Base-by-base conservation (phyloP, 2,113 vertebrate species). In the Lepisosteus osseus region DNA sequence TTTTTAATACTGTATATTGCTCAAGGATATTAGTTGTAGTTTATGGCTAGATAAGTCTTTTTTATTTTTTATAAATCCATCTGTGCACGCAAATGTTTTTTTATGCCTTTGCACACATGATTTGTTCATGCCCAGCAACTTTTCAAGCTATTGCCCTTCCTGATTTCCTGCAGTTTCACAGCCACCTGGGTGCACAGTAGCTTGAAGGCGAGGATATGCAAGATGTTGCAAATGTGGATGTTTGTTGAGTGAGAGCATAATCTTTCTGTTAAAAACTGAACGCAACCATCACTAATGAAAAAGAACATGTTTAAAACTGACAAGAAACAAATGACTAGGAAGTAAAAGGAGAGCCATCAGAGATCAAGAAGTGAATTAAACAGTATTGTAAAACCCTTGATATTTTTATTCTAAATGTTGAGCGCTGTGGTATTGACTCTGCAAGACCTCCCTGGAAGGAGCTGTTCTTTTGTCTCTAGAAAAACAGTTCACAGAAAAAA, bases 181-280 rank as follows among this genome's bases (percentile, higher is more conserved):
- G 77, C 85, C 90, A 92, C 90, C 91, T 92, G 91, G 84, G 86
- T 87, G 80, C 88, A 70, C 0, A 45, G 75, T 85, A 83, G 88
- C 86, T 86, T 74, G 70, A 57, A 88, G 85, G 83, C 83, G 73
- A 79, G 77, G 77, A 84, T 81, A 79, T 84, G 72, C 83, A 84
- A 72, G 72, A 80, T 67, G 59, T 76, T 44, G 56, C 67, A 69
- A 70, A 40, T 68, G 72, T 76, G 67, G 69, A 69, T 69, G 64
- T 74, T 72, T 73, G 78, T 80, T 77, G 41, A 78, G 80, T 86
- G 80, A 74, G 75, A 77, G 75, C 77, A 69, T 85, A 83, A 84
- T 68, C 76, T 69, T 77, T 3, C 6, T 56, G 72, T 68, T 61
- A 76, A 61, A 65, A 70, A 71, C 65, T 73, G 75, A 77, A 66